A percentile compares a stretch with the other conserved stretches of the same genome.
Evolutionary conservation across 2,888 invertebrate species (phyloP).

Genomic region (Caenorhabditis doughertyi): DNA sequence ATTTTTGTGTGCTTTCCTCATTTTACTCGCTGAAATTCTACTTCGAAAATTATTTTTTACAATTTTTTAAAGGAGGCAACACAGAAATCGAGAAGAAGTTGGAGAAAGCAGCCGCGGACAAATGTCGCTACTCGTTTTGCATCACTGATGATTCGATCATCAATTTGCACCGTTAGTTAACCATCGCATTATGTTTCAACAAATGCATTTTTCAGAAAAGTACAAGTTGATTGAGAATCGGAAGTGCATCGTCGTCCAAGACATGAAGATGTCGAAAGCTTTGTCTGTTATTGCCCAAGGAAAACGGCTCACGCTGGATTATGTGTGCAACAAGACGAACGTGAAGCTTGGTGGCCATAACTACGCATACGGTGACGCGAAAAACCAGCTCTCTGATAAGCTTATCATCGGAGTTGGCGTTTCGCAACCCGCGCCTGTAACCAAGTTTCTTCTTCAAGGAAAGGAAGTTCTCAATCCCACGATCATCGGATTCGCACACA

Average conservation of each 20-base stretch:
- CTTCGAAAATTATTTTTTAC: too few relatives aligned
- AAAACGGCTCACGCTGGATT: constrained; percentile 71
- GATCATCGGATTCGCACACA: constrained; percentile 66
- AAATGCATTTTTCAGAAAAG: constrained; percentile 14
- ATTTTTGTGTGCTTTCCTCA: too few relatives aligned
- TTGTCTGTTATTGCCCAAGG: constrained; percentile 41
- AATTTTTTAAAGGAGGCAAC: too few relatives aligned
- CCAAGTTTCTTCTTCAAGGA: constrained; percentile 8
- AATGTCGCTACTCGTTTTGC: too few relatives aligned
- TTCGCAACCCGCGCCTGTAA: constrained; percentile 27
- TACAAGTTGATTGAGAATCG: constrained; percentile 32
- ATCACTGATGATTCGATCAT: too few relatives aligned
- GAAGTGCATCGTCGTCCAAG: constrained; percentile 25
- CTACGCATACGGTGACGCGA: constrained; percentile 33
- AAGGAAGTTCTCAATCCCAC: constrained; percentile 20
- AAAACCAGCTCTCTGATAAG: background rate
- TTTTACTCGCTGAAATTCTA: too few relatives aligned
- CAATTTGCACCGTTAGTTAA: too few relatives aligned
- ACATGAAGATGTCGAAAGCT: constrained; percentile 36
- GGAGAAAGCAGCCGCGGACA: too few relatives aligned
- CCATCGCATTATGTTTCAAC: too few relatives aligned
- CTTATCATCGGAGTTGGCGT: constrained; percentile 35
- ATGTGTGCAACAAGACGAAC: constrained; percentile 75
- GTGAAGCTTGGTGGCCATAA: constrained; percentile 76
- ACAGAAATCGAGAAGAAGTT: too few relatives aligned